Evolutionary conservation across 2,113 vertebrate species (phyloP).

Genomic region (Cyprinodon brontotheroides): DNA sequence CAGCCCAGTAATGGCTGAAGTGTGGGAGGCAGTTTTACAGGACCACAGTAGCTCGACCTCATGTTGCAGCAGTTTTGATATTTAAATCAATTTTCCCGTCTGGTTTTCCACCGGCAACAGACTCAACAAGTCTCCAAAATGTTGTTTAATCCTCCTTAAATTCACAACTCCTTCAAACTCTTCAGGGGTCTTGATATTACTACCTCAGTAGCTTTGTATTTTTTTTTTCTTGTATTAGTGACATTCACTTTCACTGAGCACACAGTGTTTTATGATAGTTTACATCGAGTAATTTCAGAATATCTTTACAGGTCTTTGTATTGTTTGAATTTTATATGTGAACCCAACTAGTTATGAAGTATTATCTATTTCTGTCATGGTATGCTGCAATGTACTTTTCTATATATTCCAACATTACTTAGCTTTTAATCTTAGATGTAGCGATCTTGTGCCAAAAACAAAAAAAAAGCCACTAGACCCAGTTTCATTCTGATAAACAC

Average conservation of each 20-base stretch:
- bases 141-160: conserved; percentile 3
- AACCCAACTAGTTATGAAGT: not conserved
- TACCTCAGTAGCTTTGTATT: not conserved
- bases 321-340: not conserved
- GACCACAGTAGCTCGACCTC: conserved; percentile 29
- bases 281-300: not conserved
- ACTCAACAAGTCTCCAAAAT: conserved; percentile 42
- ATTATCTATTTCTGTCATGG: not conserved
- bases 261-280: not conserved
- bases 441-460: not conserved
- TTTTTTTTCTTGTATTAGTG: not conserved
- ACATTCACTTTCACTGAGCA: not conserved
- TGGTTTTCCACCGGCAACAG: conserved; percentile 18
- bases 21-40: conserved; percentile 52
- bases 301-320: not conserved
- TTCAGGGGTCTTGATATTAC: not conserved
- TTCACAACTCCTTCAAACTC: conserved; percentile 2
- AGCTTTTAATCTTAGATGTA: not conserved
- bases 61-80: conserved; percentile 34
- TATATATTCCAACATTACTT: not conserved
- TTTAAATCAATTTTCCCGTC: conserved; percentile 40
- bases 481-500: too few relatives aligned
- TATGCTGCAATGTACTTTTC: not conserved
- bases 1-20: conserved; percentile 46
- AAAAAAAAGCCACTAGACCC: too few relatives aligned